Evolutionary conservation across 2,888 invertebrate genomes (phyloP).

Genomic region (Cetonia aurata): DNA sequence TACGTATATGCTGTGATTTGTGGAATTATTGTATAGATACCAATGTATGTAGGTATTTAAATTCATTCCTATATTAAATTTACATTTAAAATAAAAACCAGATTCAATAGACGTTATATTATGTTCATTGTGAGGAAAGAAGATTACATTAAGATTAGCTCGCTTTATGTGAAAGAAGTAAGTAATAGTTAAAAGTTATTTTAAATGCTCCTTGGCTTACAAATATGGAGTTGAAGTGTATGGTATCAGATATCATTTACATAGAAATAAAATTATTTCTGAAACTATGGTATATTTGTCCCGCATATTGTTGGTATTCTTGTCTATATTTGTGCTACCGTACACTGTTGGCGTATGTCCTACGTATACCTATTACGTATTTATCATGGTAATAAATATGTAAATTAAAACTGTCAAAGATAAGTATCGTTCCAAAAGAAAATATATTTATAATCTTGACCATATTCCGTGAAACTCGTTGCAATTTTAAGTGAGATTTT

Average conservation of each 20-base stretch:
- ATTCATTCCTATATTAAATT: conserved; percentile 33
- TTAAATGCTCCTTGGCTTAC: conserved; percentile 47
- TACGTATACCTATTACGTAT: too few species aligned
- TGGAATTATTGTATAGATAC: conserved; percentile 31
- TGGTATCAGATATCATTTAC: conserved; percentile 53
- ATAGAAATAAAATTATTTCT: conserved; percentile 53
- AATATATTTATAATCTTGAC: too few species aligned
- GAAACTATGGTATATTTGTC: conserved; percentile 44
- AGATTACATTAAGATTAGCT: conserved; percentile 46
- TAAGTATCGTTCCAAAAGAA: too few species aligned
- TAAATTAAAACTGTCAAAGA: too few species aligned
- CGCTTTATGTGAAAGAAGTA: conserved; percentile 43
- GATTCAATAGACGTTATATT: conserved; percentile 45
- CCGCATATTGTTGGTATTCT: conserved; percentile 13
- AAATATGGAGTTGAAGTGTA: conserved; percentile 50
- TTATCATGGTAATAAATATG: too few species aligned
- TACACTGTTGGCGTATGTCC: not conserved
- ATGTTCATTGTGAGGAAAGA: conserved; percentile 44
- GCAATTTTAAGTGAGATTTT: too few species aligned
- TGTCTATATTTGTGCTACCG: conserved; percentile 14
- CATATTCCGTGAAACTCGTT: too few species aligned
- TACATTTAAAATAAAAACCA: conserved; percentile 45
- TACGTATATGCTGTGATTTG: conserved; percentile 31
- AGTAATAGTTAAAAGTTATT: conserved; percentile 50
- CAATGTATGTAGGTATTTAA: conserved; percentile 32